A percentile compares a stretch with the other conserved stretches of the same genome.
Conservation (phyloP, 2,113 vertebrate species). For the Orientallactaga bullata region DNA sequence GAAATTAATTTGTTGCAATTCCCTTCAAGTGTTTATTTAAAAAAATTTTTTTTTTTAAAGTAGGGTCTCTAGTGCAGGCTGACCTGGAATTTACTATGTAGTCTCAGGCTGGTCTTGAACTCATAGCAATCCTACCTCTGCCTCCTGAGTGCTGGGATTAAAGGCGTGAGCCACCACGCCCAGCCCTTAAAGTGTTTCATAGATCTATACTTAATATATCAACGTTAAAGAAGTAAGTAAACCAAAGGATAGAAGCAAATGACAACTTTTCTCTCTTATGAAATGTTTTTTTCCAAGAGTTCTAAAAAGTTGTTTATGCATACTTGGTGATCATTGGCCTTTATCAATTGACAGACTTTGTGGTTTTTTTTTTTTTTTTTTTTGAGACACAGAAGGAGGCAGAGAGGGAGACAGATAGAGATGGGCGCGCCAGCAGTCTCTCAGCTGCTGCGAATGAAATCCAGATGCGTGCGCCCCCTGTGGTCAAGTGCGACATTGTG, state of each 20-base stretch:
- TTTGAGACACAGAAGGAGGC: too few species aligned
- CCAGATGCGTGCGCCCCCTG: too few species aligned
- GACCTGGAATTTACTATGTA: too few species aligned
- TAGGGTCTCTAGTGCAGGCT: background rate
- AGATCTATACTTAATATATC: background rate
- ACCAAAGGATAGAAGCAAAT: conserved; percentile 43
- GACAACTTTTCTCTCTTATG: conserved; percentile 18
- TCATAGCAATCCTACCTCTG: too few species aligned
- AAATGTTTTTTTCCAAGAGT: conserved; percentile 36
- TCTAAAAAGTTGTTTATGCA: background rate
- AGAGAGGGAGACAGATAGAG: too few species aligned
- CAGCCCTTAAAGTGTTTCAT: background rate
- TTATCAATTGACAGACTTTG: background rate
- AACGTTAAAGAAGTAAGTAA: conserved; percentile 39
- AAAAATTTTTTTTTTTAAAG: background rate
- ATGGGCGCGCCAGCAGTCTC: too few species aligned
- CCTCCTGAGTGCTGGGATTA: too few species aligned
- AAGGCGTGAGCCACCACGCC: too few species aligned
- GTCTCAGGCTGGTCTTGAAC: too few species aligned
- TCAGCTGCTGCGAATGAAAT: too few species aligned
- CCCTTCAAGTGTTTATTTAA: conserved; percentile 30
- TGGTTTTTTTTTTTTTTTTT: background rate
- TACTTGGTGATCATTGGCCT: background rate
- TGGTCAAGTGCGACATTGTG: too few species aligned
- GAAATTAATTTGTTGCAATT: conserved; percentile 60